phyloP scores from a whole-genome alignment of 2,888 invertebrate species.

The Adela reaumurella region DNA sequence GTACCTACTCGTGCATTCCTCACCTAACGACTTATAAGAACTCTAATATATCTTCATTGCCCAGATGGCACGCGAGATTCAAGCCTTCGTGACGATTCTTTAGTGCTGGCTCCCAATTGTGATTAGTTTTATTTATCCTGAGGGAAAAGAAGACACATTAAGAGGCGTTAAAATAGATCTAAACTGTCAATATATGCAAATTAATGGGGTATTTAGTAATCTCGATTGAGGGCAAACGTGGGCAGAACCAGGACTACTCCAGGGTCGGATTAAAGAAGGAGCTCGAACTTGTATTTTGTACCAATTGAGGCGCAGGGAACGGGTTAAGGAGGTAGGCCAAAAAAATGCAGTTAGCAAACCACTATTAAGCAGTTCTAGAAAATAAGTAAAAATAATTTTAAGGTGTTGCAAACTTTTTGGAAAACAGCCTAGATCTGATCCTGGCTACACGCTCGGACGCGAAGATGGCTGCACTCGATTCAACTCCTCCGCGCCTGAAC shows the following conservation, averaged over 20 bases:
- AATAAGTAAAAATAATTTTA: no score
- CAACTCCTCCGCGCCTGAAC: no score
- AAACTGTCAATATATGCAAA: constrained; percentile 30
- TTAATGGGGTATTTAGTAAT: background rate
- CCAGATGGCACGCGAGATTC: background rate
- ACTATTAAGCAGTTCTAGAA: no score
- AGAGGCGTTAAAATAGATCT: constrained; percentile 19
- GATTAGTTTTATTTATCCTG: background rate
- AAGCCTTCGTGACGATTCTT: background rate
- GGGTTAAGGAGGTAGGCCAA: no score
- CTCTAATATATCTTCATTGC: background rate
- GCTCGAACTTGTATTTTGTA: no score
- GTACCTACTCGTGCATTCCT: background rate
- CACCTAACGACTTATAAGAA: background rate
- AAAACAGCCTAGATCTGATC: no score
- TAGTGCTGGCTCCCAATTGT: background rate
- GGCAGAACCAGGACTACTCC: background rate
- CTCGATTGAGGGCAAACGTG: background rate
- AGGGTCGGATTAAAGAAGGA: no score
- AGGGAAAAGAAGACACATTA: background rate
- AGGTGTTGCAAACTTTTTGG: no score
- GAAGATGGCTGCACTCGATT: no score
- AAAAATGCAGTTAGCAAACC: no score
- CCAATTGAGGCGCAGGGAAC: no score
- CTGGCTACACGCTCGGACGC: no score